phyloP scores from a whole-genome alignment of 2,888 invertebrate species.

The Chorisops tibialis region DNA sequence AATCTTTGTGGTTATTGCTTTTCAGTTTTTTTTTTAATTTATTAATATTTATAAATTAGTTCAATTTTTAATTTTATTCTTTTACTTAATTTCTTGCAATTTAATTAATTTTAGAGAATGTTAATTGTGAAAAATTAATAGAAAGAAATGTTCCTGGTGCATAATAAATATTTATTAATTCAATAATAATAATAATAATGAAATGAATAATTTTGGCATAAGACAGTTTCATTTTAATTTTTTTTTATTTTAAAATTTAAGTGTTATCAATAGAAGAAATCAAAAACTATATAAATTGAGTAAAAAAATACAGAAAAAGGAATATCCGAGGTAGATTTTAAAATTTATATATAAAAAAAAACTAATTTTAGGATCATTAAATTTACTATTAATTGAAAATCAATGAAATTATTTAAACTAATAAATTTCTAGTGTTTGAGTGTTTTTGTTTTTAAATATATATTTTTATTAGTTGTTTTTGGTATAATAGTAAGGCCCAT shows the following conservation, averaged over 20 bases:
- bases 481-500: conserved; percentile 36
- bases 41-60: conserved; percentile 24
- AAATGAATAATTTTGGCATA: conserved; percentile 19
- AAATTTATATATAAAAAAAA: background rate
- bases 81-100: conserved; percentile 22
- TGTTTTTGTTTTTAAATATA: conserved; percentile 28
- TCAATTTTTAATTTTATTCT: conserved; percentile 7
- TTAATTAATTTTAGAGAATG: no score
- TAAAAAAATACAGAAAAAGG: background rate
- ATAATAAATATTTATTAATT: conserved; percentile 44
- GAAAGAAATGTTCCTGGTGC: background rate
- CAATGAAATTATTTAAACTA: conserved; percentile 23
- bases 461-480: conserved; percentile 29
- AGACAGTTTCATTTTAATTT: conserved; percentile 56
- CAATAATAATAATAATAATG: background rate
- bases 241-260: conserved; percentile 4
- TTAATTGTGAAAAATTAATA: no score
- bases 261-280: background rate
- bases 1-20: conserved; percentile 34
- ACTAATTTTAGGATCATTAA: background rate
- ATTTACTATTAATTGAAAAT: background rate
- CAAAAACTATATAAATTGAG: background rate
- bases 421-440: conserved; percentile 26
- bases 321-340: background rate
- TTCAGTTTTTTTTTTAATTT: conserved; percentile 28